Conservation (phyloP, 2,888 invertebrate species). For the Lordiphosa andalusiaca region DNA sequence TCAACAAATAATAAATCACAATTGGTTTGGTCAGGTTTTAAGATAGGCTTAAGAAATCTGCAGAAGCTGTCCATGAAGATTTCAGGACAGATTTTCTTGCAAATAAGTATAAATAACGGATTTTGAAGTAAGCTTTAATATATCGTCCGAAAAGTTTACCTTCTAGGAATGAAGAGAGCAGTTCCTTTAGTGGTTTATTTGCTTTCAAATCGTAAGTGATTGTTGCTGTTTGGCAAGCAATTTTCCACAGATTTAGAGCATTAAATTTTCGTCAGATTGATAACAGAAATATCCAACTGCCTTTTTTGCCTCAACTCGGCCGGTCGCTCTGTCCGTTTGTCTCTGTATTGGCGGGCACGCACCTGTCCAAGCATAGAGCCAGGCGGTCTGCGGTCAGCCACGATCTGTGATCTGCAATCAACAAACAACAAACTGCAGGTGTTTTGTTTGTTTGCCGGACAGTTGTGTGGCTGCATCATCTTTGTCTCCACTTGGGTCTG, state of each 20-base stretch:
- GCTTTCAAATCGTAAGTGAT: too few species aligned
- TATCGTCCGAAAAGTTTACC: too few species aligned
- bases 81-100: too few species aligned
- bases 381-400: constrained; percentile 60
- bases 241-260: constrained; percentile 15
- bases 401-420: constrained; percentile 22
- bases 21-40: too few species aligned
- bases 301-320: constrained; percentile 20
- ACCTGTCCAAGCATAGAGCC: constrained; percentile 71
- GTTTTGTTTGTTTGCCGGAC: constrained; percentile 67
- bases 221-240: too few species aligned
- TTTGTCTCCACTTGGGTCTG: constrained; percentile 30
- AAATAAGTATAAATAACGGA: too few species aligned
- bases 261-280: constrained; percentile 11
- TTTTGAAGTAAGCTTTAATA: too few species aligned
- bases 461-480: constrained; percentile 21
- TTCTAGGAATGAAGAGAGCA: too few species aligned
- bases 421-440: constrained; percentile 49
- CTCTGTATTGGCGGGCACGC: constrained; percentile 50
- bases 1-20: too few species aligned
- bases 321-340: constrained; percentile 7
- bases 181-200: too few species aligned
- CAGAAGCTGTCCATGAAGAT: too few species aligned
- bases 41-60: too few species aligned
- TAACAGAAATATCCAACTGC: not conserved